phyloP scores from a whole-genome alignment of 2,888 invertebrate genomes.

The Pimpla rufipes region DNA sequence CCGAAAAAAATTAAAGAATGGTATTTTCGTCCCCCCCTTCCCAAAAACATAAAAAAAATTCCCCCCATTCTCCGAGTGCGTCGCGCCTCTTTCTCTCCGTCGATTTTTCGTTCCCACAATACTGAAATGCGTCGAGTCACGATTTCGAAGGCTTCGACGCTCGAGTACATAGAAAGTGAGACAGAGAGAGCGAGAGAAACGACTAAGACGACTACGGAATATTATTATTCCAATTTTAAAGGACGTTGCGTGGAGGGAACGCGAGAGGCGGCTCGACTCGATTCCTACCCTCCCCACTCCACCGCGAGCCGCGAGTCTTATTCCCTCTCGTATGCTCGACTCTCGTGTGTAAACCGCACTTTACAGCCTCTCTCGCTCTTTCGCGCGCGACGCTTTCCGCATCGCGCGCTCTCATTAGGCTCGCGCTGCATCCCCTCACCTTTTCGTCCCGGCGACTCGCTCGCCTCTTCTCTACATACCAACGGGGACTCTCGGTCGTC shows the following conservation, averaged over 20 bases:
- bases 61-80: background rate
- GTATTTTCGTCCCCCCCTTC: background rate
- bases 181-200: conserved; percentile 68
- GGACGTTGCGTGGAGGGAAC: conserved; percentile 75
- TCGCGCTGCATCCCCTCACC: conserved; percentile 44
- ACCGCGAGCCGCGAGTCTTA: conserved; percentile 45
- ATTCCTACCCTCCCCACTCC: conserved; percentile 59
- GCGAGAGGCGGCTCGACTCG: conserved; percentile 66
- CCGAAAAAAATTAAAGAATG: too few relatives aligned
- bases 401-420: conserved; percentile 65
- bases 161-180: conserved; percentile 61
- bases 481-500: conserved; percentile 60
- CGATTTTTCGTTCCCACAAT: conserved; percentile 83
- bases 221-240: conserved; percentile 85
- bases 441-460: conserved; percentile 45
- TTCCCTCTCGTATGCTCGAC: too few relatives aligned
- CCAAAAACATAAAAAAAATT: background rate
- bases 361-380: too few relatives aligned
- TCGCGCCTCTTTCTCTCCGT: conserved; percentile 32
- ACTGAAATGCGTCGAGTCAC: conserved; percentile 84
- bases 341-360: too few relatives aligned
- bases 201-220: conserved; percentile 78
- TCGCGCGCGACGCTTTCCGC: conserved; percentile 44
- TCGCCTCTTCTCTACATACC: conserved; percentile 54
- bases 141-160: conserved; percentile 78